Conservation (phyloP, 2,797 vertebrate species). For the Pseudocheirus occidentalis region DNA sequence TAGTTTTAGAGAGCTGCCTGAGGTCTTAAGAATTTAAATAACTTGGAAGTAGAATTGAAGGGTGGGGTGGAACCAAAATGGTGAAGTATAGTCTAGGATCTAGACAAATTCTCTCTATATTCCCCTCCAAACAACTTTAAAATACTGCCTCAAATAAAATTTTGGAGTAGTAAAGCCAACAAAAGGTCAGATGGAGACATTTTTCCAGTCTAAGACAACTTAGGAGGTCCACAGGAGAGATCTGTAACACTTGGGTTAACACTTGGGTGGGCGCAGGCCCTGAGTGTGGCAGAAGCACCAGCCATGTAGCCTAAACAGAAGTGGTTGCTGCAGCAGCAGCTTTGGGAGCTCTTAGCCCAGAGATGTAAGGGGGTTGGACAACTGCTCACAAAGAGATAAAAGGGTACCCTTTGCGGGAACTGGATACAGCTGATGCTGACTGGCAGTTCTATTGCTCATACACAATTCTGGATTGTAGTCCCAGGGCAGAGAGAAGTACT, state of each 20-base stretch:
- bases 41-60: background rate
- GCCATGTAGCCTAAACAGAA: background rate
- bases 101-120: background rate
- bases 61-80: background rate
- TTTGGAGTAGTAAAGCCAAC: background rate
- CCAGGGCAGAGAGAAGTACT: background rate
- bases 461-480: background rate
- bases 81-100: background rate
- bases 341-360: background rate
- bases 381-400: background rate
- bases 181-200: background rate
- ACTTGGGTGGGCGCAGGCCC: background rate
- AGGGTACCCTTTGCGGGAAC: background rate
- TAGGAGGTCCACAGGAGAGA: background rate
- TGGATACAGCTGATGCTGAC: background rate
- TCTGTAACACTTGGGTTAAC: background rate
- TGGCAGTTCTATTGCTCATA: background rate
- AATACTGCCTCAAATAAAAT: background rate
- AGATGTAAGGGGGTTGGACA: background rate
- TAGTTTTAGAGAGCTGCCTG: background rate
- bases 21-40: background rate
- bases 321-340: background rate
- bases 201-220: background rate
- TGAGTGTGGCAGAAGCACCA: background rate
- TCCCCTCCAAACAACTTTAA: background rate